A percentile compares a stretch with the other conserved stretches of the same genome.
Conservation (phyloP, 1,140 invertebrate species). For the Apis laboriosa region DNA sequence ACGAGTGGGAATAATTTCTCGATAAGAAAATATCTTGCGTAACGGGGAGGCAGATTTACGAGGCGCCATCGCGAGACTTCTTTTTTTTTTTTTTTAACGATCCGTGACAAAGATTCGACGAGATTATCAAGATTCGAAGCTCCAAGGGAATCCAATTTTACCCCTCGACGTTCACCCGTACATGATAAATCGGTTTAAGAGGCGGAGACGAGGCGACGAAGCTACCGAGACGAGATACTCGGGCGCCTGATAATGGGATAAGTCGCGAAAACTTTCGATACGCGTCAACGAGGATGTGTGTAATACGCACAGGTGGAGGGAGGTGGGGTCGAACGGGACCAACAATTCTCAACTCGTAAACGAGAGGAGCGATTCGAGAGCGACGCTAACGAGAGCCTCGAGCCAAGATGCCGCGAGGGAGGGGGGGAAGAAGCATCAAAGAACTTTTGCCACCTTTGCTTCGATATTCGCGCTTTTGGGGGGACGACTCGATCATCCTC, state of each 20-base stretch:
- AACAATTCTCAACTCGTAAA: slow-evolving; percentile 63
- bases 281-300: slow-evolving; percentile 58
- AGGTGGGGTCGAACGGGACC: slow-evolving; percentile 45
- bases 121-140: slow-evolving; percentile 39
- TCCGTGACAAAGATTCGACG: slow-evolving; percentile 35
- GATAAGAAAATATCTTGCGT: no score
- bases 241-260: slow-evolving; percentile 67
- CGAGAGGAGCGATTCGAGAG: slow-evolving; percentile 41
- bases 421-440: slow-evolving; percentile 1
- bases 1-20: no score
- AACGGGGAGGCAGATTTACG: not conserved
- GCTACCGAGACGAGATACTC: slow-evolving; percentile 22
- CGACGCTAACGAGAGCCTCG: slow-evolving; percentile 39
- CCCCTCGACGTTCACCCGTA: slow-evolving; percentile 39
- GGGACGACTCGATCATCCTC: no score
- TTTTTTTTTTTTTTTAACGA: slow-evolving; percentile 7
- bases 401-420: not conserved
- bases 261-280: slow-evolving; percentile 69
- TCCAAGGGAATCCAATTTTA: slow-evolving; percentile 43
- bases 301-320: slow-evolving; percentile 26
- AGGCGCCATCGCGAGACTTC: not conserved
- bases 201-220: not conserved
- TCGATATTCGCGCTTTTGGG: not conserved
- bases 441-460: slow-evolving; percentile 24
- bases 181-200: slow-evolving; percentile 65